Conservation (phyloP, 2,888 invertebrate species). For the Lamproptera curius region DNA sequence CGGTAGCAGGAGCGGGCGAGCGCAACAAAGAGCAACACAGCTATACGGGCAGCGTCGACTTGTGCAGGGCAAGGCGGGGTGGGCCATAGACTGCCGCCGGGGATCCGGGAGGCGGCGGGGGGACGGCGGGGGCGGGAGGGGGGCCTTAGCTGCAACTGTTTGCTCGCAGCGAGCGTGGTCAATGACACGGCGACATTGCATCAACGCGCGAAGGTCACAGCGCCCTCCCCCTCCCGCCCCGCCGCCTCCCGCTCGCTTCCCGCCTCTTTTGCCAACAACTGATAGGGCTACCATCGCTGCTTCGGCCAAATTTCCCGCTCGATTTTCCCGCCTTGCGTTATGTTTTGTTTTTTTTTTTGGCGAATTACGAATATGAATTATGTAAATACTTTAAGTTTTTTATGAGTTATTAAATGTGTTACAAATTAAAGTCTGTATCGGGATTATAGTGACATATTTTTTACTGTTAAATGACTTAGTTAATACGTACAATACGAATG, state of each 20-base stretch:
- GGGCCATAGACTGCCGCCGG: slow-evolving; percentile 30
- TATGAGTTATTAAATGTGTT: too few species aligned
- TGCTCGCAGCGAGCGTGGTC: slow-evolving; percentile 52
- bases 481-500: too few species aligned
- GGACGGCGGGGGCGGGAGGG: slow-evolving; percentile 27
- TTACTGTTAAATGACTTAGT: too few species aligned
- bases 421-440: too few species aligned
- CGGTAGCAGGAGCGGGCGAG: neutral
- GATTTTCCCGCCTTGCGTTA: too few species aligned
- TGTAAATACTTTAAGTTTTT: too few species aligned
- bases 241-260: slow-evolving; percentile 34
- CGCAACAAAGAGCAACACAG: neutral
- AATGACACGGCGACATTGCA: slow-evolving; percentile 78
- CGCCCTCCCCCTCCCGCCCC: slow-evolving; percentile 34
- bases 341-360: too few species aligned
- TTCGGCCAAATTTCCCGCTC: neutral
- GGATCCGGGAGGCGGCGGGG: slow-evolving; percentile 34
- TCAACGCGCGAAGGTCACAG: slow-evolving; percentile 73
- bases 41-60: neutral
- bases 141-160: slow-evolving; percentile 37
- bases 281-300: slow-evolving; percentile 26
- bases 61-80: slow-evolving; percentile 12
- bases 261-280: slow-evolving; percentile 35
- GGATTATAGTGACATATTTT: too few species aligned
- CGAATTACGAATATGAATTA: too few species aligned